These are phyloP conservation scores for Drosophila sp. DNA, from an alignment of 1,140 invertebrate species.

Conservation along the genomic window DNA sequence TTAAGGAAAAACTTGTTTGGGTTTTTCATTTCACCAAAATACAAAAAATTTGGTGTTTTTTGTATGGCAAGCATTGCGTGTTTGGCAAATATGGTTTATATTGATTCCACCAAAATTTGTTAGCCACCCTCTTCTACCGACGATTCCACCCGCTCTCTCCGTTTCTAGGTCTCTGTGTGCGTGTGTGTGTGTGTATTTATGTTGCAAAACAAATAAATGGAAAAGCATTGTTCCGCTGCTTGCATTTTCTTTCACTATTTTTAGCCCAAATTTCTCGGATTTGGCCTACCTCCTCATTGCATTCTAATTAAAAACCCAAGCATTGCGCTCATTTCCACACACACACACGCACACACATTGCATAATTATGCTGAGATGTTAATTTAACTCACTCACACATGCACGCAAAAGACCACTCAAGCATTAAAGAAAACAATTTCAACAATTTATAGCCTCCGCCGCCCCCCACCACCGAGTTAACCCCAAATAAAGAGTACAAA, in stretches of 20 bases:
- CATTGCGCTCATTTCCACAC: slow-evolving; percentile 70
- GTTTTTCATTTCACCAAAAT: slow-evolving; percentile 53
- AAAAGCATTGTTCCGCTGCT: not conserved
- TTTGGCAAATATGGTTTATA: slow-evolving; percentile 40
- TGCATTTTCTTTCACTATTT: slow-evolving; percentile 49
- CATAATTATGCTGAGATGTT: slow-evolving; percentile 59
- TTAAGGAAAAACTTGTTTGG: slow-evolving; percentile 66
- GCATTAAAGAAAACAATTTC: slow-evolving; percentile 48
- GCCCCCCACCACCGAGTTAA: not conserved
- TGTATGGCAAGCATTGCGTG: slow-evolving; percentile 9
- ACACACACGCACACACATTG: slow-evolving; percentile 44
- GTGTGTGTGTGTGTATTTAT: not conserved
- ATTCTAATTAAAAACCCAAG: slow-evolving; percentile 73
- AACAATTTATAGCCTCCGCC: not conserved
- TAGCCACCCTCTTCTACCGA: not conserved
- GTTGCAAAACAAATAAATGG: slow-evolving; percentile 7
- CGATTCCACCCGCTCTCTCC: not conserved
- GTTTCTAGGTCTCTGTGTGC: not conserved
- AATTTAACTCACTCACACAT: slow-evolving; percentile 35
- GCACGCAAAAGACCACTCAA: slow-evolving; percentile 47
- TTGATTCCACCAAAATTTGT: slow-evolving; percentile 42
- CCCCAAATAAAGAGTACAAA: slow-evolving; percentile 8
- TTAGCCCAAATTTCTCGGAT: slow-evolving; percentile 46
- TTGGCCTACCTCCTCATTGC: slow-evolving; percentile 58
- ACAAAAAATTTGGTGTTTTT: not conserved